These are phyloP conservation scores for Galagoides demidoff DNA, from an alignment of 2,797 vertebrate species.

Conservation along the genomic window DNA sequence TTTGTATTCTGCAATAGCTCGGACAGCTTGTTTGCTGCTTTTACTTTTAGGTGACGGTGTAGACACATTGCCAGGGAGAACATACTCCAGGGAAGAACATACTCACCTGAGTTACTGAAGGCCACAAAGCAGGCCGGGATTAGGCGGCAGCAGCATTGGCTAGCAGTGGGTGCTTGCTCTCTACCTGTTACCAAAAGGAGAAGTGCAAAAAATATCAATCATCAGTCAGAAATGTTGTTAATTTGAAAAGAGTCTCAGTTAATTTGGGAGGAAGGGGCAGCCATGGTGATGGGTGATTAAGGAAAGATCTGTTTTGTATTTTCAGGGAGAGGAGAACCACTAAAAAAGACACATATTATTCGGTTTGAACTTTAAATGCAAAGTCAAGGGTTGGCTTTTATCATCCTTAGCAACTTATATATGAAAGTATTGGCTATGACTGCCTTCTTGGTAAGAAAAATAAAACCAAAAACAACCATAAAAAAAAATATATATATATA, in stretches of 20 bases:
- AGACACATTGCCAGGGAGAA: neutral
- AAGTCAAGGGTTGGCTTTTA: neutral
- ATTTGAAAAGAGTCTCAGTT: neutral
- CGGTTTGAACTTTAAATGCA: neutral
- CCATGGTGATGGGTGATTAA: neutral
- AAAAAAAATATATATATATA: neutral
- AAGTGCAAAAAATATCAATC: neutral
- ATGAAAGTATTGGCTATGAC: neutral
- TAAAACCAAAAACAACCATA: neutral
- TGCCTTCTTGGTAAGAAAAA: conserved; percentile 47
- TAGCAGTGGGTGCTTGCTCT: neutral
- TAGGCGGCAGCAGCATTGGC: no score
- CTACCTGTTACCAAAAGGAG: neutral
- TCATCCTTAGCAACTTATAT: neutral
- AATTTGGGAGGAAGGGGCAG: neutral
- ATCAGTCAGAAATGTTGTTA: neutral
- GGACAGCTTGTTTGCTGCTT: neutral
- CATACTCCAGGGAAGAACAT: neutral
- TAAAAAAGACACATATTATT: neutral
- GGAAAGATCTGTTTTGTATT: neutral
- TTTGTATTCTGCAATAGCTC: neutral
- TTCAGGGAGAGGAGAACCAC: neutral
- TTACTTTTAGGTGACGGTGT: neutral
- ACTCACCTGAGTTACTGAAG: neutral
- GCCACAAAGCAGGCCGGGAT: neutral